Percentiles rank a stretch among this genome's conserved stretches.
These are phyloP conservation scores for Noturus placidus DNA, from an alignment of 2,113 vertebrate species.

Conservation along the genomic window DNA sequence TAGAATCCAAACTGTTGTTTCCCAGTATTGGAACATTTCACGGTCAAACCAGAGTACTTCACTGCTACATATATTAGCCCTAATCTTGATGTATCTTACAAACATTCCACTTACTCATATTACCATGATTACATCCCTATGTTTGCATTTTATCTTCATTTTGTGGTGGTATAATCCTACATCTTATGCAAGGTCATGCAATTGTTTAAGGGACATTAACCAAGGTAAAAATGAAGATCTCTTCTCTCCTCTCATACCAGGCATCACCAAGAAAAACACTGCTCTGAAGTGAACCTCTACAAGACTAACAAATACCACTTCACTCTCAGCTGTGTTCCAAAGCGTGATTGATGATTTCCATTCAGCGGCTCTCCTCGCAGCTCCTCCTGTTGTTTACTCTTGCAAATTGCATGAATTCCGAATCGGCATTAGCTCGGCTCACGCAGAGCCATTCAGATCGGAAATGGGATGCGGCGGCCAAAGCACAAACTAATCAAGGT, in stretches of 20 bases:
- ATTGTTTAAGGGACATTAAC: background rate
- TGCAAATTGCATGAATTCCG: slow-evolving; percentile 43
- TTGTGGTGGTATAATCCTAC: background rate
- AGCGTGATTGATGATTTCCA: slow-evolving; percentile 21
- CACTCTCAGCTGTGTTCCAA: background rate
- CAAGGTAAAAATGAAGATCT: background rate
- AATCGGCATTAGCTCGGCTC: slow-evolving; percentile 20
- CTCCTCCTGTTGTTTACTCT: slow-evolving; percentile 35
- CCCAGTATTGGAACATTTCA: background rate
- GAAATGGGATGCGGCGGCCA: slow-evolving; percentile 30
- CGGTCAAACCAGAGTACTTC: background rate
- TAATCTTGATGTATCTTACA: background rate
- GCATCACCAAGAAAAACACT: background rate
- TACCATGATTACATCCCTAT: background rate
- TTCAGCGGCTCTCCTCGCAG: background rate
- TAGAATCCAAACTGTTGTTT: background rate
- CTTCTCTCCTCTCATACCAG: background rate
- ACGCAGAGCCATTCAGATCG: background rate
- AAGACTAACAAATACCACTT: background rate
- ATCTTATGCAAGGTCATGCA: background rate
- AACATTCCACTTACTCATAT: background rate
- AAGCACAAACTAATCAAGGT: slow-evolving; percentile 42
- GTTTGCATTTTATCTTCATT: background rate
- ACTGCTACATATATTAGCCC: background rate
- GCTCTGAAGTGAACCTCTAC: background rate